Evolutionary conservation across 37 sponge, comb jelly and placozoan genomes (phyloP).

Genomic region (Chondrosia reniformis): DNA sequence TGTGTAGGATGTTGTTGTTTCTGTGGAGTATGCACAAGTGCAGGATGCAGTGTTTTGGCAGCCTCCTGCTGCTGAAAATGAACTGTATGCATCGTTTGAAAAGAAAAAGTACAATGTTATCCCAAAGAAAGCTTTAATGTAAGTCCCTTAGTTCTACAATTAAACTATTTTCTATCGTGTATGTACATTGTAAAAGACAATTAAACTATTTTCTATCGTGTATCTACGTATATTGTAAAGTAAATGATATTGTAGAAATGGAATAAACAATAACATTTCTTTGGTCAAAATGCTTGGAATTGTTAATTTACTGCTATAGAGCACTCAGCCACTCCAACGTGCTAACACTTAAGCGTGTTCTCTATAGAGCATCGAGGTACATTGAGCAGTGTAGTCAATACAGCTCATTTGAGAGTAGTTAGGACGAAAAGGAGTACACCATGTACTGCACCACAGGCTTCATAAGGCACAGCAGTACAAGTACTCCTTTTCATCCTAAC

Average conservation of each 20-base stretch:
- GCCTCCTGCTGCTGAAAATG: slow-evolving; percentile 9
- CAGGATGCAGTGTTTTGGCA: neutral
- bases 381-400: neutral
- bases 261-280: neutral
- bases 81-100: neutral
- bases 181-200: neutral
- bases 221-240: neutral
- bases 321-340: no score
- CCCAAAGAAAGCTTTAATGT: neutral
- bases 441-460: no score
- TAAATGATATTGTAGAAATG: neutral
- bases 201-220: neutral
- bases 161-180: neutral
- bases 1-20: neutral
- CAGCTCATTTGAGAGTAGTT: no score
- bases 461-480: no score
- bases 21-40: neutral
- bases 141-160: neutral
- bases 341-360: no score
- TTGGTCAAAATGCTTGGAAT: no score
- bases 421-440: no score
- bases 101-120: neutral
- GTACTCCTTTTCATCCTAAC: no score
- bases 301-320: no score
- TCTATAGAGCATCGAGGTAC: neutral